Conservation (phyloP, 2,797 vertebrate genomes). For the Sus cebifrons region DNA sequence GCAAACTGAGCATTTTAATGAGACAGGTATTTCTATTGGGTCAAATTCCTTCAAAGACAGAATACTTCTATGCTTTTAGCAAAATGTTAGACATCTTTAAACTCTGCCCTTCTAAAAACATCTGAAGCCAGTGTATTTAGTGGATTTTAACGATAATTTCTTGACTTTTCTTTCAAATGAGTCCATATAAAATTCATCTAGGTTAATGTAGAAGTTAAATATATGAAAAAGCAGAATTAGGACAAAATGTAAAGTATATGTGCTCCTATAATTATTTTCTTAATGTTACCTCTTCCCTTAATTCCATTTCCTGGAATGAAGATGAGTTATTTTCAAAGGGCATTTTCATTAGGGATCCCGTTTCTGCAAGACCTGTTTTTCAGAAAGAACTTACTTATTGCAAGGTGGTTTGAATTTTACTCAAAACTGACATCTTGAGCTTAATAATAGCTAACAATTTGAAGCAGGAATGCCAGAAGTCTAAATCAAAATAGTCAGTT, state of each 20-base stretch:
- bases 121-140: slow-evolving; percentile 53
- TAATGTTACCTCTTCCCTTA: neutral
- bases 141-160: slow-evolving; percentile 52
- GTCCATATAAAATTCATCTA: slow-evolving; percentile 12
- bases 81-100: slow-evolving; percentile 72
- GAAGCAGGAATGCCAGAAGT: slow-evolving; percentile 48
- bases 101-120: slow-evolving; percentile 62
- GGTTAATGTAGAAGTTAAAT: slow-evolving; percentile 39
- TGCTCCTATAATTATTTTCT: slow-evolving; percentile 1
- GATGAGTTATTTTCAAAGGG: slow-evolving; percentile 45
- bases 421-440: slow-evolving; percentile 25
- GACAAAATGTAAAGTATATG: slow-evolving; percentile 13
- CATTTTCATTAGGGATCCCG: neutral
- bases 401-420: slow-evolving; percentile 34
- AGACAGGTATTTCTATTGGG: slow-evolving; percentile 56
- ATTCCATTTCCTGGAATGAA: slow-evolving; percentile 28
- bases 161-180: slow-evolving; percentile 57
- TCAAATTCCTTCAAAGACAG: slow-evolving; percentile 46
- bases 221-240: slow-evolving; percentile 36
- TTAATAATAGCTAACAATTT: slow-evolving; percentile 1
- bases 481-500: slow-evolving; percentile 39
- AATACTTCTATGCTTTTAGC: slow-evolving; percentile 37
- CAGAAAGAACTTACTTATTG: neutral
- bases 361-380: neutral
- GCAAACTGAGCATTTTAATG: slow-evolving; percentile 68